Conservation (phyloP, 92 coral and sea anemone genomes). For the Palythoa caribaeorum region DNA sequence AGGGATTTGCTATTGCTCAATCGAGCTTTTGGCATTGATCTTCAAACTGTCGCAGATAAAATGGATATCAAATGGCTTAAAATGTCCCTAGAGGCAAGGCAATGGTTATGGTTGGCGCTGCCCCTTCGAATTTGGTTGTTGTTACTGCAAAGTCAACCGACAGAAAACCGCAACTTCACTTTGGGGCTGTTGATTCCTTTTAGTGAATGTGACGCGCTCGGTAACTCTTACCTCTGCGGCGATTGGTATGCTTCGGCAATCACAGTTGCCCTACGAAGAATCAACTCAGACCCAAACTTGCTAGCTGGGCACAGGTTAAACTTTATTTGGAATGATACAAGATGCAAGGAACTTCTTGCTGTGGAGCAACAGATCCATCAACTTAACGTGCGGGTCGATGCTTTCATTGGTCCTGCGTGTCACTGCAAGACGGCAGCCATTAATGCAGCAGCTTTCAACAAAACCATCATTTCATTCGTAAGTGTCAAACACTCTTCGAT, state of each 20-base stretch:
- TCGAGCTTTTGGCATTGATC: not conserved
- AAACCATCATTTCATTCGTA: slow-evolving; percentile 82
- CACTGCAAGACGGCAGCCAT: slow-evolving; percentile 74
- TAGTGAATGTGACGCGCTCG: slow-evolving; percentile 23
- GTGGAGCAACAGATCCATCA: slow-evolving; percentile 67
- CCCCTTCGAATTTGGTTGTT: not conserved
- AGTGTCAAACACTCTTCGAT: slow-evolving; percentile 20
- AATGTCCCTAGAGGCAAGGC: not conserved
- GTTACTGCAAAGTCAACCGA: slow-evolving; percentile 1
- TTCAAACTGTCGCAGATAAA: not conserved
- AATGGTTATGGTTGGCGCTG: not conserved
- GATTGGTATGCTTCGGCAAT: slow-evolving; percentile 68
- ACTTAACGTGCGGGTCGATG: slow-evolving; percentile 66
- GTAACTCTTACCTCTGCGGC: slow-evolving; percentile 52
- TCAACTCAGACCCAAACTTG: slow-evolving; percentile 56
- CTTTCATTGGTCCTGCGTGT: slow-evolving; percentile 74
- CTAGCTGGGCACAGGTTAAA: slow-evolving; percentile 57
- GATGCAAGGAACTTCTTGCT: slow-evolving; percentile 64
- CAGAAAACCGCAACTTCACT: slow-evolving; percentile 32
- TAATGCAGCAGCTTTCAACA: slow-evolving; percentile 82
- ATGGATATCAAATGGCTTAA: slow-evolving; percentile 13
- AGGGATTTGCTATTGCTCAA: not conserved
- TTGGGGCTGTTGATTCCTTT: slow-evolving; percentile 61
- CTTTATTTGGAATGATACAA: slow-evolving; percentile 69
- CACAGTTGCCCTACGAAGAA: slow-evolving; percentile 61